Evolutionary conservation across 2,888 invertebrate genomes (phyloP).

Genomic region (Fragum sueziense): DNA sequence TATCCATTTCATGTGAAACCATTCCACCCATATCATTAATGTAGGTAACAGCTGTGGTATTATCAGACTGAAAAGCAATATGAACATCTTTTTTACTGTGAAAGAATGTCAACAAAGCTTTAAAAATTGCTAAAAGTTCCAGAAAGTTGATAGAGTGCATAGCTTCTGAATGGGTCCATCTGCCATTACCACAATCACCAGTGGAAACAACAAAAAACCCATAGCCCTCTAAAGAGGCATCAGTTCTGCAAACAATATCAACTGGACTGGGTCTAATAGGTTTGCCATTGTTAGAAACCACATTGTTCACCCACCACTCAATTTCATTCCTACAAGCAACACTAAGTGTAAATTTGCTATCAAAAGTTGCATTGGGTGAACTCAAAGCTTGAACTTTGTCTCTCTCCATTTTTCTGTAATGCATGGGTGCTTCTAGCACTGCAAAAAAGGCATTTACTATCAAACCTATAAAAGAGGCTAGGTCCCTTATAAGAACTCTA

Average conservation of each 20-base stretch:
- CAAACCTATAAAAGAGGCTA: constrained; percentile 44
- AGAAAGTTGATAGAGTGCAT: constrained; percentile 29
- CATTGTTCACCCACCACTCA: constrained; percentile 35
- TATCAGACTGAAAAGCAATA: constrained; percentile 29
- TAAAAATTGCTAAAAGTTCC: constrained; percentile 23
- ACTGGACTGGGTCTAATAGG: constrained; percentile 12
- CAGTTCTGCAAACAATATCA: constrained; percentile 16
- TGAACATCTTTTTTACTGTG: not conserved
- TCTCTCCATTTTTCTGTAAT: too few species aligned
- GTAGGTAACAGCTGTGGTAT: constrained; percentile 25
- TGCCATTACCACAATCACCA: constrained; percentile 18
- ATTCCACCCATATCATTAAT: constrained; percentile 38
- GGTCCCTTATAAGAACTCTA: too few species aligned
- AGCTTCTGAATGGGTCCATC: constrained; percentile 29
- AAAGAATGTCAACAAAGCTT: constrained; percentile 16
- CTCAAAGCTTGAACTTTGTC: too few species aligned
- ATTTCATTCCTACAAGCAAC: constrained; percentile 9
- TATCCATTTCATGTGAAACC: constrained; percentile 24
- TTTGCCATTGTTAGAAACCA: constrained; percentile 41
- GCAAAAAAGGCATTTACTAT: constrained; percentile 43
- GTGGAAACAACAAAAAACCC: not conserved
- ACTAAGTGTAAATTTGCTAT: too few species aligned
- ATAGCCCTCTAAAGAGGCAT: constrained; percentile 36
- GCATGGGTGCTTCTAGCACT: constrained; percentile 37
- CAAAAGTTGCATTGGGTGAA: too few species aligned